These are phyloP conservation scores for Actenoides hombroni DNA, from an alignment of 2,113 vertebrate genomes.

Conservation along the genomic window DNA sequence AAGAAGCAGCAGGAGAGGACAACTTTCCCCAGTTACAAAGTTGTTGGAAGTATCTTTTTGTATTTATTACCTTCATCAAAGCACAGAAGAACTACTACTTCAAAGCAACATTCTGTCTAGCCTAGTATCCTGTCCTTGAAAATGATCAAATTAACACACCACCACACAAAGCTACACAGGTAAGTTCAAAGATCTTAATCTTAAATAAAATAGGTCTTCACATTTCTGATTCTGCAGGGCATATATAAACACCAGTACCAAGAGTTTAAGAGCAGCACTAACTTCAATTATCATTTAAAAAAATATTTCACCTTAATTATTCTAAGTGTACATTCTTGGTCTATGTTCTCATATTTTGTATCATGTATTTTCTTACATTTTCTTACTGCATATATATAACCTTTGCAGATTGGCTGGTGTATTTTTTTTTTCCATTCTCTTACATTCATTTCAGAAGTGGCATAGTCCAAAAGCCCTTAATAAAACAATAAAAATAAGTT, in stretches of 20 bases:
- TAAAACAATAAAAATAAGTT: not conserved
- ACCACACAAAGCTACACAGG: not conserved
- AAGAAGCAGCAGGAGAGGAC: not conserved
- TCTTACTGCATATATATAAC: not conserved
- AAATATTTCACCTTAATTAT: not conserved
- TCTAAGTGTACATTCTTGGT: not conserved
- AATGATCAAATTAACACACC: not conserved
- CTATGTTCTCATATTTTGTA: not conserved
- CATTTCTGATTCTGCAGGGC: not conserved
- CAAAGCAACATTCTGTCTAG: not conserved
- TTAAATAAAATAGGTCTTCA: not conserved
- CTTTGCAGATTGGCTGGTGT: not conserved
- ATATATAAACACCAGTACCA: not conserved
- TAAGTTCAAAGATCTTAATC: not conserved
- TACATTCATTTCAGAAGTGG: not conserved
- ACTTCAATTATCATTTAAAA: not conserved
- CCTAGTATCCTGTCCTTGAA: not conserved
- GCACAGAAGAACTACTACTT: not conserved
- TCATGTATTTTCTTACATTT: not conserved
- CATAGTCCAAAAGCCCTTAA: not conserved
- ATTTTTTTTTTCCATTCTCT: not conserved
- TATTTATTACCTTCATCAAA: not conserved
- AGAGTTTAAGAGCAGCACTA: not conserved
- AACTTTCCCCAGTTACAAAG: not conserved
- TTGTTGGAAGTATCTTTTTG: not conserved